Conservation (phyloP, 2,797 vertebrate species). For the Natrix natrix region DNA sequence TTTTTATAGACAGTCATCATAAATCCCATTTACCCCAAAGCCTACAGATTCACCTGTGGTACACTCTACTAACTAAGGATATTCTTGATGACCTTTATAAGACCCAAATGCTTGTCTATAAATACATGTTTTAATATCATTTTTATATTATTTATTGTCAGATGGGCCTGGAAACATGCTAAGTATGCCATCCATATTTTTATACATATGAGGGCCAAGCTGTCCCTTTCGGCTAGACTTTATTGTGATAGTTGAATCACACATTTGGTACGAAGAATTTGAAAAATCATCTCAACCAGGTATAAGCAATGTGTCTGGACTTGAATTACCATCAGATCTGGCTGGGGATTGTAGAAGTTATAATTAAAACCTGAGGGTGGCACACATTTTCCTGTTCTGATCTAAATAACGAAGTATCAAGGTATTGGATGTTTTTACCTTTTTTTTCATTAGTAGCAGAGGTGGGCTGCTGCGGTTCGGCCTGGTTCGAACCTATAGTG, state of each 20-base stretch:
- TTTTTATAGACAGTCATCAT: background rate
- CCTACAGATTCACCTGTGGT: background rate
- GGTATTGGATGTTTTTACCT: background rate
- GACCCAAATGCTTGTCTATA: background rate
- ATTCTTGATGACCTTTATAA: background rate
- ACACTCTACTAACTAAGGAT: background rate
- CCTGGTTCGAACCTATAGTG: too few relatives aligned
- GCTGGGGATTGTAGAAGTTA: background rate
- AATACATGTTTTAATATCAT: background rate
- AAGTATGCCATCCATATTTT: background rate
- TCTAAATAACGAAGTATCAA: background rate
- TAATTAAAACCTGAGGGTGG: background rate
- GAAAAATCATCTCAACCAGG: background rate
- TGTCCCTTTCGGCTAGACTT: background rate
- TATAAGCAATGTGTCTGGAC: background rate
- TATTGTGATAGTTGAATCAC: background rate
- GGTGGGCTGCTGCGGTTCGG: too few relatives aligned
- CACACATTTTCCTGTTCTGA: background rate
- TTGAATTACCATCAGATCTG: background rate
- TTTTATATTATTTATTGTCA: background rate
- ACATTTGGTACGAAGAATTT: background rate
- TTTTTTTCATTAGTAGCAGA: background rate
- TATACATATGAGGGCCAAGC: background rate
- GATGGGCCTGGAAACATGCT: background rate
- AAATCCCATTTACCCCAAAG: background rate